Evolutionary conservation across 1,140 invertebrate genomes (phyloP).

Genomic region (Drosophila sechellia): DNA sequence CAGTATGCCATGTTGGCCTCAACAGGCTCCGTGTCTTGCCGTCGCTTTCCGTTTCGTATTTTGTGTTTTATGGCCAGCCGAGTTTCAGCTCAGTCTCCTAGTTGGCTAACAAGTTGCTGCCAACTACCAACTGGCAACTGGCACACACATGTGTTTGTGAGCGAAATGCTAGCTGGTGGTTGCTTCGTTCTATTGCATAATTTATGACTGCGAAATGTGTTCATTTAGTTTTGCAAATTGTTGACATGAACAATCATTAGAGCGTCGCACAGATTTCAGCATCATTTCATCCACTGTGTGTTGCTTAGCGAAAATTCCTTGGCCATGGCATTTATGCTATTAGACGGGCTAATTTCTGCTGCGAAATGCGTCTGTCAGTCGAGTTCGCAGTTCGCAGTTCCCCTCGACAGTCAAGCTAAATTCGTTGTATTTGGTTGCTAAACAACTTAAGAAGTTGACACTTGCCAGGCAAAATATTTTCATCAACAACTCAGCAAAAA

Average conservation of each 20-base stretch:
- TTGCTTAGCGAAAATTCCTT: conserved; percentile 15
- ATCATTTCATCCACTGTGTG: conserved; percentile 34
- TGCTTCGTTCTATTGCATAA: conserved; percentile 64
- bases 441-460: conserved; percentile 84
- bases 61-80: conserved; percentile 64
- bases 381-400: conserved; percentile 7
- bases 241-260: conserved; percentile 82
- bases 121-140: conserved; percentile 25
- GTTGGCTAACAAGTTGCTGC: conserved; percentile 76
- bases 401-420: conserved; percentile 38
- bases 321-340: conserved; percentile 25
- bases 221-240: conserved; percentile 83
- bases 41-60: conserved; percentile 20
- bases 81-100: conserved; percentile 55
- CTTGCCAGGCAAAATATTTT: conserved; percentile 69
- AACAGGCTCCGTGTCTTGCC: conserved; percentile 4
- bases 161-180: conserved; percentile 20
- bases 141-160: conserved; percentile 15
- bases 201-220: conserved; percentile 82
- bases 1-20: conserved; percentile 66
- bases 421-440: conserved; percentile 66
- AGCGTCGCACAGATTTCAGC: conserved; percentile 75
- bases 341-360: conserved; percentile 36
- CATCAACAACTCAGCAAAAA: conserved; percentile 73
- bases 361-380: conserved; percentile 38